Evolutionary conservation across 1,140 invertebrate species (phyloP), one percentile per base, ranked within the genome.

Genomic region (Drosophila kohkoa): DNA sequence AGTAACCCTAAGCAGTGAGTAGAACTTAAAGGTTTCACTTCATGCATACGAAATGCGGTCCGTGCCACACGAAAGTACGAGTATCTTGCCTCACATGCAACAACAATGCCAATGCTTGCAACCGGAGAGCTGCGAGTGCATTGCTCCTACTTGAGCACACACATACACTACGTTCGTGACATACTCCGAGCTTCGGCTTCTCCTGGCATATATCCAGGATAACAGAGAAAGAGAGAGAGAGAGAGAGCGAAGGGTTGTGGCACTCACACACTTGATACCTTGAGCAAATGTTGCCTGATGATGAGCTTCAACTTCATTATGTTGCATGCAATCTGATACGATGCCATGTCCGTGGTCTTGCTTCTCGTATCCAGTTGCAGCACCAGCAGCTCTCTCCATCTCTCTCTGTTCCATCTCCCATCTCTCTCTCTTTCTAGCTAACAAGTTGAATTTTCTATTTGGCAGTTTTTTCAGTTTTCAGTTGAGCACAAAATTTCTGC

Each of bases 21-120:
- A 58, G 60, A 83, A 80, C 85, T 88, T 88, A 88, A 88, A 88
- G 85, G 85, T 81, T 83, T 81, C 78, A 65, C 77, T 69, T 75
- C 85, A 67, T 85, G 86, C 85, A 88, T 89, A 85, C 81, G 15
- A 64, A 75, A 76, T 75, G 75, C 81, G 35, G 43, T n/a, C n/a
- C n/a, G n/a, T n/a, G n/a, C n/a, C n/a, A n/a, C n/a, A n/a, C n/a
- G n/a, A 30, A 60, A 54, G 15, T 48, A 15, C 46, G 16, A 54
- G 51, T 30, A 32, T 30, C 13, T 38, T 49, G 38, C 38, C 25
- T 51, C 67, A 45, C 15, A 43, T 11, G n/a, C 64, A 16, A 28
- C 48, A 43, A 48, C 46, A 51, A 7, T 35, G 45, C 28, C 62
- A 25, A 54, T 4, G 49, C 35, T 38, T 38, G 35, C 30, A 32